These are phyloP conservation scores for Beroe ovata DNA, from an alignment of 37 sponge, comb jelly and placozoan genomes.

Conservation along the genomic window DNA sequence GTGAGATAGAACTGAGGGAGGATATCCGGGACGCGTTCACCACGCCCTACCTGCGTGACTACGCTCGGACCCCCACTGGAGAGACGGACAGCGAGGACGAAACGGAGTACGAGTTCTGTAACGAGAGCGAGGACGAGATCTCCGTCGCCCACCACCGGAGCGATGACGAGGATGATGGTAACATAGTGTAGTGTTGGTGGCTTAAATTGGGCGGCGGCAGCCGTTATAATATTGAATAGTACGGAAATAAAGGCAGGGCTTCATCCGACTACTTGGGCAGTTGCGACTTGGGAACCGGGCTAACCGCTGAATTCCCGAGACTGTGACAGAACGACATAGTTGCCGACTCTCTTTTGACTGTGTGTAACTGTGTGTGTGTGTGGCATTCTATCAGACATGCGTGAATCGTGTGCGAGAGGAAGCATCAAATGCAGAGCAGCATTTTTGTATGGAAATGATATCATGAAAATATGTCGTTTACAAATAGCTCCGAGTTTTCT, in stretches of 20 bases:
- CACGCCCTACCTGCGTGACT: slow-evolving; percentile 62
- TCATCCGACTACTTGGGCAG: not conserved
- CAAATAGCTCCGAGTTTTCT: not conserved
- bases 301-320: no score
- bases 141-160: slow-evolving; percentile 22
- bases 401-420: no score
- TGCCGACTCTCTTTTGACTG: no score
- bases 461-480: not conserved
- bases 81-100: slow-evolving; percentile 40
- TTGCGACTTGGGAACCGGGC: slow-evolving; percentile 1
- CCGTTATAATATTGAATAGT: not conserved
- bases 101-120: slow-evolving; percentile 65
- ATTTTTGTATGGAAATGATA: not conserved
- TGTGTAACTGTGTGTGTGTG: no score
- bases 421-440: no score
- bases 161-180: slow-evolving; percentile 31
- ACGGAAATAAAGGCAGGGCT: slow-evolving; percentile 18
- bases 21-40: slow-evolving; percentile 53
- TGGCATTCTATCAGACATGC: not conserved
- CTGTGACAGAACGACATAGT: no score
- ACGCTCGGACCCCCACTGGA: slow-evolving; percentile 7
- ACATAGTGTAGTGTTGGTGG: no score
- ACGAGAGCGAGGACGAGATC: slow-evolving; percentile 63
- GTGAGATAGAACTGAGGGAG: slow-evolving; percentile 40
- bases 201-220: no score